Percentiles rank a stretch among this genome's conserved stretches.
These are phyloP conservation scores for Pachyramphus minor DNA, from an alignment of 2,113 vertebrate genomes.

Conservation along the genomic window DNA sequence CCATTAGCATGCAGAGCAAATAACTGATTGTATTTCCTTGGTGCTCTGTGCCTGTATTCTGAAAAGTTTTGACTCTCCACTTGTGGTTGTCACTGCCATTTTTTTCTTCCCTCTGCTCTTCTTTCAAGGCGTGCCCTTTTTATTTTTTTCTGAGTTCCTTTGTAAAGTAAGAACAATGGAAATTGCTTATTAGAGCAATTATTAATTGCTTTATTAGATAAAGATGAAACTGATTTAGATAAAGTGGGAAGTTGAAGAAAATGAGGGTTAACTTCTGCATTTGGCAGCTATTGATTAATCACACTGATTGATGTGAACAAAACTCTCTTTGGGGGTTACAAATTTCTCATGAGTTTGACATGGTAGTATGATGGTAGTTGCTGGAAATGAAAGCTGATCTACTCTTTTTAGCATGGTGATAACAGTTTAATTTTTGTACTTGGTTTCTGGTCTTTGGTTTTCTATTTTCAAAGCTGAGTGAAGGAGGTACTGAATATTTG, in stretches of 20 bases:
- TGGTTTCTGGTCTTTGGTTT: not conserved
- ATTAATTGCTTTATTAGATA: no score
- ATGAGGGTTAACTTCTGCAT: not conserved
- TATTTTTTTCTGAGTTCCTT: not conserved
- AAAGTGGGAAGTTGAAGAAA: not conserved
- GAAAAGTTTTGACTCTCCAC: not conserved
- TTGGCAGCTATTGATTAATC: not conserved
- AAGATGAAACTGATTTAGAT: not conserved
- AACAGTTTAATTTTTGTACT: not conserved
- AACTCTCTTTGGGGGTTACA: not conserved
- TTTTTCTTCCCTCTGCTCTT: not conserved
- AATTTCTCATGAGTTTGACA: not conserved
- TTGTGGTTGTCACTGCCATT: not conserved
- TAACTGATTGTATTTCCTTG: not conserved
- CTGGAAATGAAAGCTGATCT: not conserved
- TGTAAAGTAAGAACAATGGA: not conserved
- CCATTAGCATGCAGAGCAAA: conserved; percentile 31
- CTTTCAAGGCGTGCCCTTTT: not conserved
- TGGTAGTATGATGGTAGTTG: not conserved
- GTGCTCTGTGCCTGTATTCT: not conserved
- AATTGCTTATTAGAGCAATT: not conserved
- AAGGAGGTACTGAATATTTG: not conserved
- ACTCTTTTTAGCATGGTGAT: not conserved
- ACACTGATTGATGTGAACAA: not conserved
- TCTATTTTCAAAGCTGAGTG: not conserved